phyloP scores from a whole-genome alignment of 2,113 vertebrate species.

The Helogale parvula region DNA sequence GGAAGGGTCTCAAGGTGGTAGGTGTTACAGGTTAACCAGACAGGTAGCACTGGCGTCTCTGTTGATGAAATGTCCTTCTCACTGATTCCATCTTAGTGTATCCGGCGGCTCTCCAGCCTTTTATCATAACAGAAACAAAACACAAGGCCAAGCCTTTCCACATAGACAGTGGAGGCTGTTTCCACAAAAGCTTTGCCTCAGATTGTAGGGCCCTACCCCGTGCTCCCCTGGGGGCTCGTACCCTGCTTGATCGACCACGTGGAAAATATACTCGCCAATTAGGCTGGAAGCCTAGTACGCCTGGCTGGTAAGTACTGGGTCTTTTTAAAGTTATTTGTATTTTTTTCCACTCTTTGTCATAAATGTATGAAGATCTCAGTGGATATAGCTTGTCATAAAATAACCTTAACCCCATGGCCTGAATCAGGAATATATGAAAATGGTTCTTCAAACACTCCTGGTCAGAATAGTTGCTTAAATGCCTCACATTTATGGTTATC shows the following conservation, averaged over 20 bases:
- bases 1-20: conserved; percentile 22
- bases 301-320: not conserved
- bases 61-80: not conserved
- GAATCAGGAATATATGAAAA: not conserved
- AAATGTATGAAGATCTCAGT: conserved; percentile 32
- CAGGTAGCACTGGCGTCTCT: not conserved
- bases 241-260: not conserved
- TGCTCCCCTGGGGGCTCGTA: not conserved
- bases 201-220: not conserved
- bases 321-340: not conserved
- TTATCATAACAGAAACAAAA: conserved; percentile 38
- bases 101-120: not conserved
- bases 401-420: not conserved
- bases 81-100: not conserved
- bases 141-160: conserved; percentile 35
- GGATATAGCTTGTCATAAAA: not conserved
- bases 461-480: conserved; percentile 34
- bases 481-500: not conserved
- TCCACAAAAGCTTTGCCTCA: conserved; percentile 44
- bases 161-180: not conserved
- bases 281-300: not conserved
- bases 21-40: conserved; percentile 14
- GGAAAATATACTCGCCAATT: not conserved
- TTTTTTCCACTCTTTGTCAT: not conserved
- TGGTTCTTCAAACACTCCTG: conserved; percentile 17